Conservation (phyloP, 2,888 invertebrate genomes). For the Dorcus hopei region DNA sequence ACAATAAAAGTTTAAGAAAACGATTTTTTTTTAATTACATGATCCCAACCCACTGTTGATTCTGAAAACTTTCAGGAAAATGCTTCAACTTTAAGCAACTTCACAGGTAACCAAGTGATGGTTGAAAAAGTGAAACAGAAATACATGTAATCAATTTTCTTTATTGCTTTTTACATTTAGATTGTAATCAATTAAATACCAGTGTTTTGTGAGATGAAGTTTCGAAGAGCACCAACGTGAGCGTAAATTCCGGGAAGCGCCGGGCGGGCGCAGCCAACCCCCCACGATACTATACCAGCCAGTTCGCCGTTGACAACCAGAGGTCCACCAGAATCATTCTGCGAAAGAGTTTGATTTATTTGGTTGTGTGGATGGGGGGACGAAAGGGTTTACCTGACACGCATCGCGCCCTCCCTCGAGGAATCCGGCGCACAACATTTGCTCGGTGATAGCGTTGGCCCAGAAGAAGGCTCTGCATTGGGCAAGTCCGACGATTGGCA, state of each 20-base stretch:
- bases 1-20: background rate
- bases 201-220: background rate
- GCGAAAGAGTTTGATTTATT: background rate
- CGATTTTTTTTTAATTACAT: too few relatives aligned
- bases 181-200: background rate
- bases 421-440: conserved; percentile 57
- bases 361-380: background rate
- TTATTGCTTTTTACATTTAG: background rate
- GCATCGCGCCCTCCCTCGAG: conserved; percentile 53
- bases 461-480: background rate
- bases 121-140: background rate
- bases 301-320: conserved; percentile 33
- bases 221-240: conserved; percentile 15
- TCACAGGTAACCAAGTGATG: too few relatives aligned
- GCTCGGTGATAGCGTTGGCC: conserved; percentile 34
- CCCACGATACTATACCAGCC: conserved; percentile 43
- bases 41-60: too few relatives aligned
- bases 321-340: conserved; percentile 43
- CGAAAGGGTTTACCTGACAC: conserved; percentile 48
- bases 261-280: conserved; percentile 35
- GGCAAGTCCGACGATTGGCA: background rate
- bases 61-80: too few relatives aligned
- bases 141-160: background rate
- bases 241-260: conserved; percentile 43
- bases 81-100: too few relatives aligned